phyloP scores from a whole-genome alignment of 2,797 vertebrate species.

The Phoeniculus purpureus region DNA sequence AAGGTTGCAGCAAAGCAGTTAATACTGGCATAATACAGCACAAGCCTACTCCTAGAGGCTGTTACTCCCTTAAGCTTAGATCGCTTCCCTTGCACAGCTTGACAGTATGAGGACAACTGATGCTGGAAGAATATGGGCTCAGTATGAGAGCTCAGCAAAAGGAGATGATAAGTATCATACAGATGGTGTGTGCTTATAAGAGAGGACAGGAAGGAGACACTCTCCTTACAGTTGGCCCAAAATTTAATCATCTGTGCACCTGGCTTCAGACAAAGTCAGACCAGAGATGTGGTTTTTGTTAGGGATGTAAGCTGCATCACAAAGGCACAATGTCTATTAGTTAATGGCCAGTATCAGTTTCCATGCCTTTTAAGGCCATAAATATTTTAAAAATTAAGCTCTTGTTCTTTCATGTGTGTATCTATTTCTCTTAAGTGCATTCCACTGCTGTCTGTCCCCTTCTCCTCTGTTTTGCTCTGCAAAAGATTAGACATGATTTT shows the following conservation, averaged over 20 bases:
- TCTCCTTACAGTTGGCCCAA: slow-evolving; percentile 50
- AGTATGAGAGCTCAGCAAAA: slow-evolving; percentile 36
- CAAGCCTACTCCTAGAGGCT: neutral
- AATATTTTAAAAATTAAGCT: slow-evolving; percentile 94
- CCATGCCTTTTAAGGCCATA: slow-evolving; percentile 92
- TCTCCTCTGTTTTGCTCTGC: slow-evolving; percentile 68
- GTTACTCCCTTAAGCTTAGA: neutral
- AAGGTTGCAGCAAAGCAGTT: neutral
- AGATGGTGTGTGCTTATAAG: slow-evolving; percentile 44
- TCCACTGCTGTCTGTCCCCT: slow-evolving; percentile 77
- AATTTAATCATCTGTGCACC: slow-evolving; percentile 84
- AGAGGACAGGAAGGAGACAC: slow-evolving; percentile 52
- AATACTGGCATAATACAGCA: neutral
- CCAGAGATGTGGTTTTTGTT: slow-evolving; percentile 90
- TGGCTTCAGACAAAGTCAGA: slow-evolving; percentile 82
- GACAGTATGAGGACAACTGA: neutral
- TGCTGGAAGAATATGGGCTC: slow-evolving; percentile 42
- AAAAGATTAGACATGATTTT: slow-evolving; percentile 72
- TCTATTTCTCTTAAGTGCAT: slow-evolving; percentile 85
- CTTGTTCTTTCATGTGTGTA: slow-evolving; percentile 81
- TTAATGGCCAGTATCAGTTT: slow-evolving; percentile 92
- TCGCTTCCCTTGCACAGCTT: slow-evolving; percentile 27
- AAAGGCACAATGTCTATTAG: slow-evolving; percentile 84
- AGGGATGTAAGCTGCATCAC: slow-evolving; percentile 88
- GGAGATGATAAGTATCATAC: slow-evolving; percentile 23